Evolutionary conservation across 2,888 invertebrate genomes (phyloP).

Genomic region (Lycophotia porphyrea): DNA sequence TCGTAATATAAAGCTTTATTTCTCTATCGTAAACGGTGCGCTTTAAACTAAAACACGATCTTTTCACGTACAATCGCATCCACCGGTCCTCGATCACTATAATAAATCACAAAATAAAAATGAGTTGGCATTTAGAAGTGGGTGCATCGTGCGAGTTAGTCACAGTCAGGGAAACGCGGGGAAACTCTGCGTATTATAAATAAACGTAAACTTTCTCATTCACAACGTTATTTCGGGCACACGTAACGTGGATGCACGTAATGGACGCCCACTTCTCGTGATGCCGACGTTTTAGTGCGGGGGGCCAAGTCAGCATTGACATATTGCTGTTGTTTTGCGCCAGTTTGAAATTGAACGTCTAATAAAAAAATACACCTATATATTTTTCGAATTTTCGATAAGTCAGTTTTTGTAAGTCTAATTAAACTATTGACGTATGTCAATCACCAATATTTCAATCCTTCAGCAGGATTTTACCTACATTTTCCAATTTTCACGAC

Average conservation of each 20-base stretch:
- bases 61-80: constrained; percentile 29
- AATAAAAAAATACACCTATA: not conserved
- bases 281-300: constrained; percentile 33
- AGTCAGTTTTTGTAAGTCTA: not conserved
- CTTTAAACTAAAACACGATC: not conserved
- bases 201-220: constrained; percentile 66
- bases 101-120: constrained; percentile 47
- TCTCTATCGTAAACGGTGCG: not conserved
- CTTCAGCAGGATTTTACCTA: not conserved
- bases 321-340: constrained; percentile 24
- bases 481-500: not conserved
- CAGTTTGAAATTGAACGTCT: not conserved
- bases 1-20: constrained; percentile 1
- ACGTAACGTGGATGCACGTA: constrained; percentile 56
- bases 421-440: not conserved
- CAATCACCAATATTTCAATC: not conserved
- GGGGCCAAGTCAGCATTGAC: constrained; percentile 48
- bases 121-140: constrained; percentile 38
- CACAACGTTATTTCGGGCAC: constrained; percentile 67
- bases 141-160: constrained; percentile 40
- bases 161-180: constrained; percentile 56
- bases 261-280: constrained; percentile 57
- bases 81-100: not conserved
- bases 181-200: constrained; percentile 65
- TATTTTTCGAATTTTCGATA: not conserved